Percentiles rank a stretch among this genome's conserved stretches.
These are phyloP conservation scores for Anomalospiza imberbis DNA, from an alignment of 2,797 vertebrate genomes.

Conservation along the genomic window DNA sequence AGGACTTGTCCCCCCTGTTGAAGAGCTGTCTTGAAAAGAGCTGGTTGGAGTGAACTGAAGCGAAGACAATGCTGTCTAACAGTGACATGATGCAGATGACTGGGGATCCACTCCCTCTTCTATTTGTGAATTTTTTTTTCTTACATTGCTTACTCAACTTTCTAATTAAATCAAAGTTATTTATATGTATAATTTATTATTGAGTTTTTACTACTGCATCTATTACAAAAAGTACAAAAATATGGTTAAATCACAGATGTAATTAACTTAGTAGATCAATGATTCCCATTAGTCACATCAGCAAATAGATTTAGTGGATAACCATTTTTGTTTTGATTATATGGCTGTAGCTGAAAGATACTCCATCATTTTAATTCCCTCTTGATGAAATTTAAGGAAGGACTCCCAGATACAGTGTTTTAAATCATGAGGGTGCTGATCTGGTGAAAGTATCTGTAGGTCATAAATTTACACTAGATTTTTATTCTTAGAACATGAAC, in stretches of 20 bases:
- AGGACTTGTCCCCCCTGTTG: neutral
- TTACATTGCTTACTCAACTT: neutral
- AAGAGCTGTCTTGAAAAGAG: neutral
- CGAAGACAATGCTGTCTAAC: neutral
- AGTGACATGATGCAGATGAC: fast-evolving
- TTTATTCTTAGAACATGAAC: neutral
- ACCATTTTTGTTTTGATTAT: slow-evolving; percentile 4
- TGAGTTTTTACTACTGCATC: neutral
- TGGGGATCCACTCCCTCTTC: neutral
- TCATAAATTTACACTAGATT: neutral
- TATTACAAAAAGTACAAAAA: neutral
- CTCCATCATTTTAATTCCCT: neutral
- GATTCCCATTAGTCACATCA: slow-evolving; percentile 11
- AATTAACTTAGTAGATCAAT: slow-evolving; percentile 26
- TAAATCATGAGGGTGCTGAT: neutral
- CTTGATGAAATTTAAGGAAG: neutral
- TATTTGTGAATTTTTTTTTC: neutral
- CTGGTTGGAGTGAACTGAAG: neutral
- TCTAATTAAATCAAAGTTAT: neutral
- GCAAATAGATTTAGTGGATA: neutral
- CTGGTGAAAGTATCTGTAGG: neutral
- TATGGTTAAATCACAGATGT: neutral
- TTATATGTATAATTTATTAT: neutral
- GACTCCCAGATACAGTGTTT: neutral
- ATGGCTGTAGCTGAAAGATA: neutral